These are phyloP conservation scores for Gymnothorax reevesii DNA, from an alignment of 2,797 vertebrate species.

Conservation along the genomic window DNA sequence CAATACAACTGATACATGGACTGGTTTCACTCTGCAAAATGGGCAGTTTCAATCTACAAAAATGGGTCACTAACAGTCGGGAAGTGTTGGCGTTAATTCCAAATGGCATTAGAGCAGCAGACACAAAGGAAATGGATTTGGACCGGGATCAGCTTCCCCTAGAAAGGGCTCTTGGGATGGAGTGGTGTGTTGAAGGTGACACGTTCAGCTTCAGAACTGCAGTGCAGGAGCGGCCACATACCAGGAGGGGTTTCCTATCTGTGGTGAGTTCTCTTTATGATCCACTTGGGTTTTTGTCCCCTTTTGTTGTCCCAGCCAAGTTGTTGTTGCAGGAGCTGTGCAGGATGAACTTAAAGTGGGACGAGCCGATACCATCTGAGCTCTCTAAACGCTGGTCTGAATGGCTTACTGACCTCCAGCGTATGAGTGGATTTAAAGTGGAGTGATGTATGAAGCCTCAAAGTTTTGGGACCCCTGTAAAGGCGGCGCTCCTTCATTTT, in stretches of 20 bases:
- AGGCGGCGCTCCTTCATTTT: slow-evolving; percentile 21
- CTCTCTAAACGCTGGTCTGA: neutral
- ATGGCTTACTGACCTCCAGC: neutral
- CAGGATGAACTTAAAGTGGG: no score
- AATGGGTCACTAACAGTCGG: slow-evolving; percentile 13
- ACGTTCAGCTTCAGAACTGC: no score
- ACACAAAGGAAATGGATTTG: neutral
- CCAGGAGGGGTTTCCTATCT: no score
- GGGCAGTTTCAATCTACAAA: slow-evolving; percentile 4
- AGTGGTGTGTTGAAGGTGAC: no score
- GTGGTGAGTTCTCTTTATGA: no score
- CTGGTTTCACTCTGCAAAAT: slow-evolving; percentile 6
- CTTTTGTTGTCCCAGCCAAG: no score
- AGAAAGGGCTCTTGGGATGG: no score
- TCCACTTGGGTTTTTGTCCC: no score
- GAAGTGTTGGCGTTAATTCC: slow-evolving; percentile 4
- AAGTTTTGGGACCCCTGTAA: neutral
- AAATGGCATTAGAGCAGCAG: neutral
- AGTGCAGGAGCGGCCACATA: no score
- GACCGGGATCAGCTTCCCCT: neutral
- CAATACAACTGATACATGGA: neutral
- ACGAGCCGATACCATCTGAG: no score
- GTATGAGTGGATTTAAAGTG: neutral
- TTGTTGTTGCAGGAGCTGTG: no score
- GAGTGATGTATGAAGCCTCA: neutral